These are phyloP conservation scores for Pelobates cultripes DNA, from an alignment of 2,797 vertebrate species.

Conservation along the genomic window DNA sequence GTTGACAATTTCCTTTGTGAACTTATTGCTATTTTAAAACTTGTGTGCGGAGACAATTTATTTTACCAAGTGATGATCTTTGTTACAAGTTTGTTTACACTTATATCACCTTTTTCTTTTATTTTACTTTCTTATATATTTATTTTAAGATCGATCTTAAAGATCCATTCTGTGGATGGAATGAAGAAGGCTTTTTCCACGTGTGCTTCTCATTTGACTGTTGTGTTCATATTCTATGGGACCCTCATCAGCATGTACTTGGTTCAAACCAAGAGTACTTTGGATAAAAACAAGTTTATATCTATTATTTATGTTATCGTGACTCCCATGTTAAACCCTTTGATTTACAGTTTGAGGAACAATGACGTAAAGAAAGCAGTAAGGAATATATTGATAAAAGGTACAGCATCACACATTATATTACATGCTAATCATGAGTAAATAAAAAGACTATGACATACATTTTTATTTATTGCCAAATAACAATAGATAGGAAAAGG, in stretches of 20 bases:
- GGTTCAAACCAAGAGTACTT: neutral
- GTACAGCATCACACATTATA: too few species aligned
- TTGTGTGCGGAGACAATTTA: constrained; percentile 14
- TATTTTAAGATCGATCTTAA: constrained; percentile 15
- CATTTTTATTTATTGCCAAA: too few species aligned
- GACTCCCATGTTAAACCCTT: neutral
- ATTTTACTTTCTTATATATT: constrained; percentile 14
- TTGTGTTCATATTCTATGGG: neutral
- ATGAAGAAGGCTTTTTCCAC: constrained; percentile 35
- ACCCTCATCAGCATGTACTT: neutral
- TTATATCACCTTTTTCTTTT: constrained; percentile 11
- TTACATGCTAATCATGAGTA: too few species aligned
- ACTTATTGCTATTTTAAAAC: neutral
- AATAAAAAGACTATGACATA: too few species aligned
- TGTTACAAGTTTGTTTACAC: neutral
- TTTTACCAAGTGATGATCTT: constrained; percentile 8
- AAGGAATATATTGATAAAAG: too few species aligned
- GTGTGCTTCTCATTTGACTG: constrained; percentile 29
- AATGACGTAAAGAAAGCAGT: too few species aligned
- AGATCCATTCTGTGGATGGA: constrained; percentile 12
- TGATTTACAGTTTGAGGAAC: neutral
- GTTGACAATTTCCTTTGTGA: constrained; percentile 43
- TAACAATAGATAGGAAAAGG: too few species aligned
- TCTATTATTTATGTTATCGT: neutral
- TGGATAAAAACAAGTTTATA: neutral